Evolutionary conservation across 2,797 vertebrate genomes (phyloP).

Genomic region (Tragopan temminckii): DNA sequence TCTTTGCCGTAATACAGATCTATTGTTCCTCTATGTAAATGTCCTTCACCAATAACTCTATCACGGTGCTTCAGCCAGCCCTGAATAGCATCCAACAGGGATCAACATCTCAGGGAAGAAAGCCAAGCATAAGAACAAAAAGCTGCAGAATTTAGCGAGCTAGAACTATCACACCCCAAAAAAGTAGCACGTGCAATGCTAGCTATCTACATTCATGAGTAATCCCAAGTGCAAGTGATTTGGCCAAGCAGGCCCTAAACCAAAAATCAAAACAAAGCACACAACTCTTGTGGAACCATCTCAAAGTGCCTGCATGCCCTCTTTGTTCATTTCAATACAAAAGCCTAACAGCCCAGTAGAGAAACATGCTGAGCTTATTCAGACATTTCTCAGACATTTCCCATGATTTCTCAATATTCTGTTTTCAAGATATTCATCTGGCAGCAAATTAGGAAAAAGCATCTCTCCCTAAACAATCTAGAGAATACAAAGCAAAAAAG

Average conservation of each 20-base stretch:
- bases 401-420: slow-evolving; percentile 13
- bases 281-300: neutral
- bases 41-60: neutral
- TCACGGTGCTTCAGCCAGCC: neutral
- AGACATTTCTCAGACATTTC: slow-evolving; percentile 29
- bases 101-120: neutral
- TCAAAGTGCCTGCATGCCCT: neutral
- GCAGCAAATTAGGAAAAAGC: slow-evolving; percentile 29
- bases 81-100: neutral
- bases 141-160: neutral
- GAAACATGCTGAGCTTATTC: neutral
- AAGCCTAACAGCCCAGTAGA: neutral
- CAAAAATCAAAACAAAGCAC: neutral
- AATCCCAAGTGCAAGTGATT: neutral
- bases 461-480: slow-evolving; percentile 13
- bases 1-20: neutral
- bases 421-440: slow-evolving; percentile 27
- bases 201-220: neutral
- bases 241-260: neutral
- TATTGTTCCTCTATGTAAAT: neutral
- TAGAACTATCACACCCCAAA: neutral
- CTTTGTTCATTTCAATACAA: neutral
- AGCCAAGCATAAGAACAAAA: neutral
- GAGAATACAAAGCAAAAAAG: neutral
- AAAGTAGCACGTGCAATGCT: neutral